Conservation (phyloP, 2,797 vertebrate genomes). For the Amniataba percoides region DNA sequence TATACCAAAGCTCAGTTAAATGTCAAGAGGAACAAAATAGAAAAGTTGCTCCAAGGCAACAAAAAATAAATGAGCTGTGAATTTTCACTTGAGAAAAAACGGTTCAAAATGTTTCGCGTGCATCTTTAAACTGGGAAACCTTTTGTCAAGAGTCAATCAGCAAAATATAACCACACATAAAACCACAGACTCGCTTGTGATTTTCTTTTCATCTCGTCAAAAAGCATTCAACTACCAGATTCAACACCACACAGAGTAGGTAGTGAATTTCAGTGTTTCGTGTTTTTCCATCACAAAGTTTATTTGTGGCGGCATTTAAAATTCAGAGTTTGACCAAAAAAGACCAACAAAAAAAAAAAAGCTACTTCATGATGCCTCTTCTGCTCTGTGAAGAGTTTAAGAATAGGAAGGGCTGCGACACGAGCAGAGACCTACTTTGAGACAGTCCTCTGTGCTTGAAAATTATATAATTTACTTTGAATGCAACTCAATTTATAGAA, state of each 20-base stretch:
- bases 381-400: conserved; percentile 12
- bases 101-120: too few relatives aligned
- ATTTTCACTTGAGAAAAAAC: too few relatives aligned
- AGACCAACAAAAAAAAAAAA: too few relatives aligned
- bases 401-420: conserved; percentile 8
- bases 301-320: neutral
- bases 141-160: too few relatives aligned
- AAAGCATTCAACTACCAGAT: neutral
- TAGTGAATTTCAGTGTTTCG: neutral
- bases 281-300: conserved; percentile 10
- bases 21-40: neutral
- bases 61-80: neutral
- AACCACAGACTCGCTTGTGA: too few relatives aligned
- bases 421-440: conserved; percentile 1
- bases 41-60: neutral
- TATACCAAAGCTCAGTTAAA: neutral
- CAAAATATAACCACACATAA: too few relatives aligned
- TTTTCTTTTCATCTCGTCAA: too few relatives aligned
- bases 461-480: neutral
- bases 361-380: neutral
- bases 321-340: neutral
- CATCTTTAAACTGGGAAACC: too few relatives aligned
- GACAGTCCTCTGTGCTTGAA: neutral
- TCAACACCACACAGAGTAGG: neutral
- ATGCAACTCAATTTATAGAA: conserved; percentile 3